These are phyloP conservation scores for Leucopsar rothschildi DNA, from an alignment of 2,113 vertebrate genomes.

Conservation along the genomic window DNA sequence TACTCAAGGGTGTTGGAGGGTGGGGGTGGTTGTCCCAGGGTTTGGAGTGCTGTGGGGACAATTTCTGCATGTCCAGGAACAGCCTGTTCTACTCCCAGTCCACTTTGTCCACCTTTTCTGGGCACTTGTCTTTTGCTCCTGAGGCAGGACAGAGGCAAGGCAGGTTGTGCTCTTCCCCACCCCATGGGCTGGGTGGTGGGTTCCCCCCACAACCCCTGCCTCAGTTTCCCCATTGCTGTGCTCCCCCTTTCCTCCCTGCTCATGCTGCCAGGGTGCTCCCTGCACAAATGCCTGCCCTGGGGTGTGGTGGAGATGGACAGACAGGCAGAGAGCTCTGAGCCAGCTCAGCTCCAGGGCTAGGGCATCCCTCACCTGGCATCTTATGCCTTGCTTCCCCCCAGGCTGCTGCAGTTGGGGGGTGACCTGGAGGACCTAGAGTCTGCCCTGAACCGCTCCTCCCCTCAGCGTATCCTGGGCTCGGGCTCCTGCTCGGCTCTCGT, in stretches of 20 bases:
- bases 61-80: background rate
- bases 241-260: background rate
- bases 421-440: conserved; percentile 92
- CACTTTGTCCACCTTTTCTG: background rate
- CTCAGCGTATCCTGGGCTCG: conserved; percentile 71
- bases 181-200: background rate
- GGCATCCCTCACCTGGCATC: background rate
- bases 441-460: conserved; percentile 82
- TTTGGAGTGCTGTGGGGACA: background rate
- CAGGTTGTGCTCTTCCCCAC: background rate
- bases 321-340: background rate
- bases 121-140: background rate
- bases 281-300: accelerated
- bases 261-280: background rate
- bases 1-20: background rate
- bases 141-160: background rate
- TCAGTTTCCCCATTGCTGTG: background rate
- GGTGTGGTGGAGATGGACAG: background rate
- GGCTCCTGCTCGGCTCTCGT: conserved; percentile 94
- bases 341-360: background rate
- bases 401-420: conserved; percentile 87
- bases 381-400: background rate
- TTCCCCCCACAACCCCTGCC: background rate
- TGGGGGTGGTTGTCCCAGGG: background rate
- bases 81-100: background rate